Evolutionary conservation across 1,140 invertebrate species (phyloP).

Genomic region (Agrypnia vestita): DNA sequence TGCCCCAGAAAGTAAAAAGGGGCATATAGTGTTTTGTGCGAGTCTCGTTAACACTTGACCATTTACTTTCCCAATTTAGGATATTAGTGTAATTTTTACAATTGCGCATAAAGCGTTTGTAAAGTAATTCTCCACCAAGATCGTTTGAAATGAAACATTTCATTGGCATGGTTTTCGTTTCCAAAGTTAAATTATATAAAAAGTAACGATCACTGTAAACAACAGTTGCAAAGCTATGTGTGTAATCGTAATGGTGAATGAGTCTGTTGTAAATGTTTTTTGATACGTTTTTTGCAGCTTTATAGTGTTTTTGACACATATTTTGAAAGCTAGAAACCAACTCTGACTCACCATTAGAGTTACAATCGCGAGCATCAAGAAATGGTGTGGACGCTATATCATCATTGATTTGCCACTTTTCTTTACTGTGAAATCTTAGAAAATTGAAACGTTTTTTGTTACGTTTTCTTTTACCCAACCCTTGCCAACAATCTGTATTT

Average conservation of each 20-base stretch:
- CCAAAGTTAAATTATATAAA: conserved; percentile 62
- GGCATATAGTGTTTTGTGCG: conserved; percentile 58
- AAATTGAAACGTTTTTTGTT: conserved; percentile 47
- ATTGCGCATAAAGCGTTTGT: conserved; percentile 53
- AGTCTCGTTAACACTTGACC: conserved; percentile 16
- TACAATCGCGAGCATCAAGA: conserved; percentile 53
- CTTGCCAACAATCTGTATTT: conserved; percentile 28
- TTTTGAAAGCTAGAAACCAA: conserved; percentile 50
- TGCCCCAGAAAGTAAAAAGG: conserved; percentile 56
- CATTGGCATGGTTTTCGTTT: conserved; percentile 58
- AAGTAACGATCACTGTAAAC: conserved; percentile 71
- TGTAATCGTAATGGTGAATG: conserved; percentile 54
- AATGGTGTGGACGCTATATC: conserved; percentile 29
- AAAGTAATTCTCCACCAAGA: conserved; percentile 39
- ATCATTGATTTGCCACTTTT: conserved; percentile 36
- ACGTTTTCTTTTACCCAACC: conserved; percentile 40
- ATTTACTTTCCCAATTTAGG: conserved; percentile 47
- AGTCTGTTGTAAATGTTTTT: conserved; percentile 60
- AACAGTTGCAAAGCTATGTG: conserved; percentile 63
- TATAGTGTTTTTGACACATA: conserved; percentile 55
- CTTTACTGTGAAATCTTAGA: conserved; percentile 54
- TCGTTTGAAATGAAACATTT: conserved; percentile 56
- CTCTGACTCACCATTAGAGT: conserved; percentile 53
- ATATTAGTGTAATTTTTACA: conserved; percentile 54
- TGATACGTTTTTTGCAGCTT: conserved; percentile 55